Evolutionary conservation across 2,888 invertebrate genomes (phyloP).

Genomic region (Diplolepis rosae): DNA sequence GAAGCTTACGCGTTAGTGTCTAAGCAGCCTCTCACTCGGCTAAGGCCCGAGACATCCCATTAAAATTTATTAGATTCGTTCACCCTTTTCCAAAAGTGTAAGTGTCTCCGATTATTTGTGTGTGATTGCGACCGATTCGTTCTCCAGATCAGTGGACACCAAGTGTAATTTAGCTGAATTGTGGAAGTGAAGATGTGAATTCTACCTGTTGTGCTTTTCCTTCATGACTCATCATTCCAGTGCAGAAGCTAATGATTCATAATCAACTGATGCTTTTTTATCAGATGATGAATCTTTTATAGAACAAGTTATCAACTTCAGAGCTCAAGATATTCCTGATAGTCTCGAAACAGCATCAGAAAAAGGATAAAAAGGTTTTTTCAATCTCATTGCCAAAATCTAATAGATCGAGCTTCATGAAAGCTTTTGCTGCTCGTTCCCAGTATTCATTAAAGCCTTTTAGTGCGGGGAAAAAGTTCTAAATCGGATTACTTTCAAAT

Average conservation of each 20-base stretch:
- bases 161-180: background rate
- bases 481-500: conserved; percentile 5
- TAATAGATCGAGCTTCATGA: background rate
- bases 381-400: background rate
- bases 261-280: background rate
- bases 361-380: background rate
- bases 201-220: background rate
- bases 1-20: conserved; percentile 54
- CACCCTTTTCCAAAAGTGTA: conserved; percentile 57
- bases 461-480: background rate
- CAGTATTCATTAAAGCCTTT: background rate
- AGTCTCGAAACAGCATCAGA: background rate
- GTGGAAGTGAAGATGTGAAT: conserved; percentile 17
- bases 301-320: too few relatives aligned
- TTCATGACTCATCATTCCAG: background rate
- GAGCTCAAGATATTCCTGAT: background rate
- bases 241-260: background rate
- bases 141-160: conserved; percentile 31
- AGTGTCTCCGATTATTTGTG: conserved; percentile 49
- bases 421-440: background rate
- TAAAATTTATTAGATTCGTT: conserved; percentile 42
- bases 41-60: conserved; percentile 56
- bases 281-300: too few relatives aligned
- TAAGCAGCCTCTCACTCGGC: conserved; percentile 58
- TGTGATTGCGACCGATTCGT: conserved; percentile 34